Evolutionary conservation across 2,888 invertebrate genomes (phyloP), one percentile per base, ranked within the genome.

Genomic region (Drosophila setosimentum): DNA sequence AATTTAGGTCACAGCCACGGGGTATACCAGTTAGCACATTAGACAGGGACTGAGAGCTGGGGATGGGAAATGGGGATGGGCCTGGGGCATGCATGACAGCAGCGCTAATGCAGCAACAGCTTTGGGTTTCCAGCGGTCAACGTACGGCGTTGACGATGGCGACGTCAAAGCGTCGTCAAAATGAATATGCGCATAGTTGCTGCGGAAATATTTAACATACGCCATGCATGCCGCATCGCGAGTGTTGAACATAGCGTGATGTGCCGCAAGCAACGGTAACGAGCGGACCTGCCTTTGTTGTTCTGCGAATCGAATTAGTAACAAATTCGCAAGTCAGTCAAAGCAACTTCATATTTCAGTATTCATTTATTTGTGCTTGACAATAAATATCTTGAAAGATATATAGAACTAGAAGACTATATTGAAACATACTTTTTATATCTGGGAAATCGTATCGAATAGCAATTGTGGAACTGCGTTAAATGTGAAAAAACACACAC

Each of bases 171-270:
- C 84, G 80, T 82, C 84, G 69, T 87, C 88, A 88, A 85, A 86
- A 86, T 86, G 84, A 86, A 86, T 86, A 86, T 83, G 86, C 84
- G 85, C 86, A 86, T 83, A 86, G 80, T 74, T 68, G 83, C 83
- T 69, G 74, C 83, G 88, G 82, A 86, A 86, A 86, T 88, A 86
- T 86, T 86, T 88, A 86, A 76, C 88, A 88, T 88, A 88, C 88
- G 80, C 88, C 82, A 61, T 62, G 84, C 84, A 69, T 76, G 76
- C 68, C 77, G 78, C 77, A 77, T n/a, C 74, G 78, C 74, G 66
- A 73, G 24, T 68, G 59, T 21, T 50, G 60, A 70, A 49, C 59
- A 42, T 77, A 35, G 72, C 77, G 64, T 72, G 71, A 33, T 66
- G 58, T 62, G 45, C 37, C 67, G 16, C 65, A 57, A 55, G 58